phyloP scores from a whole-genome alignment of 1,140 invertebrate genomes.

The Bombus impatiens region DNA sequence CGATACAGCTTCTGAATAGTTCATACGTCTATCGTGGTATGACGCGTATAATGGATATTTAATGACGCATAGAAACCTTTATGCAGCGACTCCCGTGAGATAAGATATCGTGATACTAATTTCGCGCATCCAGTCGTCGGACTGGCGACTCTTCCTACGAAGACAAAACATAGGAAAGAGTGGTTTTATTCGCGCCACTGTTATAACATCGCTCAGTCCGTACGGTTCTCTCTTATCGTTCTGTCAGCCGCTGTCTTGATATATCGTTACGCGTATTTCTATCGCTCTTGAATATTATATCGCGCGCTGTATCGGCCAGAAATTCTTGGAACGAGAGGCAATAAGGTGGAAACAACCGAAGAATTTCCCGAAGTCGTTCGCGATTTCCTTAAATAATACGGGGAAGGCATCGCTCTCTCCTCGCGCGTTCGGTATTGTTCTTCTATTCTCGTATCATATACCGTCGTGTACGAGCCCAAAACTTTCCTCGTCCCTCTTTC shows the following conservation, averaged over 20 bases:
- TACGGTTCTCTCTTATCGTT: not conserved
- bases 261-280: not conserved
- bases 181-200: not conserved
- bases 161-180: not conserved
- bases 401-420: fast-evolving
- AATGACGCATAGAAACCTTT: not conserved
- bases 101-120: not conserved
- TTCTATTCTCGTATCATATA: too few relatives aligned
- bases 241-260: not conserved
- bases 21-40: too few relatives aligned
- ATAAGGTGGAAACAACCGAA: not conserved
- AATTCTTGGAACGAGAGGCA: not conserved
- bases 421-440: too few relatives aligned
- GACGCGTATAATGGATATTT: too few relatives aligned
- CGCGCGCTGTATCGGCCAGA: not conserved
- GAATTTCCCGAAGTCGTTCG: not conserved
- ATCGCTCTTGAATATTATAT: not conserved
- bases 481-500: too few relatives aligned
- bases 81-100: not conserved
- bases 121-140: not conserved
- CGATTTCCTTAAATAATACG: not conserved
- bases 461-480: too few relatives aligned
- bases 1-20: too few relatives aligned
- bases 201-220: too few relatives aligned
- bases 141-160: not conserved